Evolutionary conservation across 1,140 invertebrate genomes (phyloP).

Genomic region (Phocides pigmalion): DNA sequence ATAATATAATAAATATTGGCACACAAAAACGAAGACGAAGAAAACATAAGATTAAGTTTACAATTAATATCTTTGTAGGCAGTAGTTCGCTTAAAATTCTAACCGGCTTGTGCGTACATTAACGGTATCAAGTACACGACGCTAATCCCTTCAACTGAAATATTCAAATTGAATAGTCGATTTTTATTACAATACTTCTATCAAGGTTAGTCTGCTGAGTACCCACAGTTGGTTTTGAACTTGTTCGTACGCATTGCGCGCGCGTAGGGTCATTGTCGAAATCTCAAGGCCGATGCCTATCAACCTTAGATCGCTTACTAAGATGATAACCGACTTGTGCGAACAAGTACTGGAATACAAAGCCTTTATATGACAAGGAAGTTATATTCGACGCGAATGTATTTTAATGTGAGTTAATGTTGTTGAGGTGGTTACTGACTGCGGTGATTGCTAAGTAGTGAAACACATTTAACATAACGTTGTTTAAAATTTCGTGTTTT

Average conservation of each 20-base stretch:
- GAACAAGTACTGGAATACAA: neutral
- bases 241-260: constrained; percentile 37
- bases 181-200: neutral
- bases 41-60: too few relatives aligned
- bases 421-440: neutral
- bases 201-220: neutral
- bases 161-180: neutral
- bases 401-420: neutral
- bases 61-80: too few relatives aligned
- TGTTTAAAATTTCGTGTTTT: too few relatives aligned
- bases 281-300: constrained; percentile 39
- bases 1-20: too few relatives aligned
- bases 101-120: too few relatives aligned
- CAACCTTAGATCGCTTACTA: neutral
- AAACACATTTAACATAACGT: too few relatives aligned
- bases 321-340: neutral
- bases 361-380: neutral
- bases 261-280: constrained; percentile 41
- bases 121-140: too few relatives aligned
- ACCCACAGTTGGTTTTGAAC: constrained; percentile 16
- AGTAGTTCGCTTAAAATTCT: too few relatives aligned
- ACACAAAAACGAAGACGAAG: too few relatives aligned
- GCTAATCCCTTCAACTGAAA: neutral
- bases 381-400: neutral
- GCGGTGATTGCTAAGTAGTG: too few relatives aligned